A percentile compares a stretch with the other conserved stretches of the same genome.
phyloP scores from a whole-genome alignment of 2,888 invertebrate species.

The Eugnorisma glareosa region DNA sequence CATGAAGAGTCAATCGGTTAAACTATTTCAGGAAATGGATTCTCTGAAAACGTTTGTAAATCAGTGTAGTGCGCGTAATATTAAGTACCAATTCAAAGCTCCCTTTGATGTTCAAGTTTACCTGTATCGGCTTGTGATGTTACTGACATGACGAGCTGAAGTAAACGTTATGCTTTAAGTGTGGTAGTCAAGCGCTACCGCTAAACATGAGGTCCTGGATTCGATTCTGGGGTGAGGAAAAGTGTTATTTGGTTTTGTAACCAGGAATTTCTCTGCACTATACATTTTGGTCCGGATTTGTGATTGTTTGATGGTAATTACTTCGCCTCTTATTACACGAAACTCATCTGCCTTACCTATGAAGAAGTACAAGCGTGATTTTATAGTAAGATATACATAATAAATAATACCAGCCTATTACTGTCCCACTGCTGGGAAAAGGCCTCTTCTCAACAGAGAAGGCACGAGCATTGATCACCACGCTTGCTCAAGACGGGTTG shows the following conservation, averaged over 20 bases:
- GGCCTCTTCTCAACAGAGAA: too few species aligned
- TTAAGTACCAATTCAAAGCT: constrained; percentile 36
- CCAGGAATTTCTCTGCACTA: not conserved
- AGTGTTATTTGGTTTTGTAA: not conserved
- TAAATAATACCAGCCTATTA: too few species aligned
- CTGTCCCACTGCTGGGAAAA: too few species aligned
- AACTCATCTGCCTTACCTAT: not conserved
- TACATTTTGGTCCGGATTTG: not conserved
- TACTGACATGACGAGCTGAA: constrained; percentile 8
- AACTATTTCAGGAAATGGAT: constrained; percentile 46
- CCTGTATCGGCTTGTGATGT: constrained; percentile 20
- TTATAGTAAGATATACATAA: not conserved
- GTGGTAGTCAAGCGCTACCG: not conserved
- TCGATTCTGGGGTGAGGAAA: not conserved
- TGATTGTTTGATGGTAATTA: not conserved
- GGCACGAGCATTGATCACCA: too few species aligned
- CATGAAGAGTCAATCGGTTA: constrained; percentile 18
- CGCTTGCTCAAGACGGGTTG: too few species aligned
- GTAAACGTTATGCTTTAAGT: not conserved
- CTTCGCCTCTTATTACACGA: not conserved
- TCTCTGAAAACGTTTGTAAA: constrained; percentile 49
- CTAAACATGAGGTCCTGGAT: not conserved
- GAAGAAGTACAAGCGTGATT: not conserved
- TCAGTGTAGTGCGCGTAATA: constrained; percentile 35
- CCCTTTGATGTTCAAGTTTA: constrained; percentile 46